These are phyloP conservation scores for Lithobates pipiens DNA, from an alignment of 2,797 vertebrate species.

Conservation along the genomic window DNA sequence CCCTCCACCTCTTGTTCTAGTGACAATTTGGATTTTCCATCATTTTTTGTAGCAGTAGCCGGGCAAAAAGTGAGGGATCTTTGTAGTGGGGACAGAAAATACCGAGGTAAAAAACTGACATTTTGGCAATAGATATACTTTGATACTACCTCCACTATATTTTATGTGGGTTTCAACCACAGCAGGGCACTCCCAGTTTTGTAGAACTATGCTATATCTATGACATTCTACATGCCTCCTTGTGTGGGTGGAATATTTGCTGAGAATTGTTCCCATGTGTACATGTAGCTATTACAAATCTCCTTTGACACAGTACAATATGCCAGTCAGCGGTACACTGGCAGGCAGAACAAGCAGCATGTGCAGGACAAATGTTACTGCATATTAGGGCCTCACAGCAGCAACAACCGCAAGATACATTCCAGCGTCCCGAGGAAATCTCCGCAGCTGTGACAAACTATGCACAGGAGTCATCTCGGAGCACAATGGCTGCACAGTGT, in stretches of 20 bases:
- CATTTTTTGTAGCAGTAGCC: no score
- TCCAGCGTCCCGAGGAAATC: conserved; percentile 38
- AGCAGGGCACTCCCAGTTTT: conserved; percentile 28
- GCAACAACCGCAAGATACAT: conserved; percentile 41
- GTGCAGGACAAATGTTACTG: conserved; percentile 59
- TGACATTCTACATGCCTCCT: background rate
- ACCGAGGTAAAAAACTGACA: no score
- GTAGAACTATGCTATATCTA: background rate
- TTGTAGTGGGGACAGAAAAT: no score
- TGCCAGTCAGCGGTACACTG: conserved; percentile 45
- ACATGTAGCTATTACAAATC: conserved; percentile 40
- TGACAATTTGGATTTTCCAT: no score
- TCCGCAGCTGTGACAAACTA: conserved; percentile 54
- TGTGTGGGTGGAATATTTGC: conserved; percentile 33
- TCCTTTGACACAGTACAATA: conserved; percentile 54
- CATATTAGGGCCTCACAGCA: conserved; percentile 24
- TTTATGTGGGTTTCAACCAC: background rate
- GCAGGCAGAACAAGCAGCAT: conserved; percentile 45
- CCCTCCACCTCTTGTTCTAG: no score
- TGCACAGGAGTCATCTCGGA: conserved; percentile 1
- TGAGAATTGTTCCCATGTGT: conserved; percentile 60
- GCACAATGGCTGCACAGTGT: background rate
- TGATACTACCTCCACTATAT: background rate
- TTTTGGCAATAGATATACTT: background rate
- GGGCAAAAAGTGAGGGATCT: no score